Percentiles rank a stretch among this genome's conserved stretches.
Evolutionary conservation across 2,113 vertebrate genomes (phyloP).

Genomic region (Odontophorus gujanensis): DNA sequence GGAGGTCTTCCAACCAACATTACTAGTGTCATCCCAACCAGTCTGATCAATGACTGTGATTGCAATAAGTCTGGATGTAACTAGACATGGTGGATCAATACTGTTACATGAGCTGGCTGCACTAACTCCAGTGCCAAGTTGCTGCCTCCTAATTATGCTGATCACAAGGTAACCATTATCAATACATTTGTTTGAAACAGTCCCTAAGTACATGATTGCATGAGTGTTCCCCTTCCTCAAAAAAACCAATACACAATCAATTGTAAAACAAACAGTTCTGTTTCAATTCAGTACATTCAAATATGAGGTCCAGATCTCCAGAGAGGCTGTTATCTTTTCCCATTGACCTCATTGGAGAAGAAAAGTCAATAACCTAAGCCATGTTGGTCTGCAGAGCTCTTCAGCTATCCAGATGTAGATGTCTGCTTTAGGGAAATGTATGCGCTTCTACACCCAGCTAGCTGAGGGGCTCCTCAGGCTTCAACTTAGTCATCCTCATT

Average conservation of each 20-base stretch:
- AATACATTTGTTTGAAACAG: not conserved
- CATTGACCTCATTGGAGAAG: not conserved
- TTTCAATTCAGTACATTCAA: not conserved
- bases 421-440: not conserved
- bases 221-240: not conserved
- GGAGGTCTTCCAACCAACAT: not conserved
- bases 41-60: not conserved
- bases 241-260: not conserved
- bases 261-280: not conserved
- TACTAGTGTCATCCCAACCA: not conserved
- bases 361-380: not conserved
- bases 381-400: not conserved
- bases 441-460: not conserved
- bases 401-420: not conserved
- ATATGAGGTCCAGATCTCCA: not conserved
- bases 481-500: not conserved
- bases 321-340: not conserved
- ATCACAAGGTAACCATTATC: not conserved
- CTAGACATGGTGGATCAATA: not conserved
- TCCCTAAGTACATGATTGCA: not conserved
- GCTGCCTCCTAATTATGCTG: not conserved
- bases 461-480: not conserved
- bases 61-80: not conserved
- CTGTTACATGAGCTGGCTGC: not conserved
- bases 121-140: not conserved